phyloP scores from a whole-genome alignment of 2,888 invertebrate species.

The Melangyna quadrimaculata region DNA sequence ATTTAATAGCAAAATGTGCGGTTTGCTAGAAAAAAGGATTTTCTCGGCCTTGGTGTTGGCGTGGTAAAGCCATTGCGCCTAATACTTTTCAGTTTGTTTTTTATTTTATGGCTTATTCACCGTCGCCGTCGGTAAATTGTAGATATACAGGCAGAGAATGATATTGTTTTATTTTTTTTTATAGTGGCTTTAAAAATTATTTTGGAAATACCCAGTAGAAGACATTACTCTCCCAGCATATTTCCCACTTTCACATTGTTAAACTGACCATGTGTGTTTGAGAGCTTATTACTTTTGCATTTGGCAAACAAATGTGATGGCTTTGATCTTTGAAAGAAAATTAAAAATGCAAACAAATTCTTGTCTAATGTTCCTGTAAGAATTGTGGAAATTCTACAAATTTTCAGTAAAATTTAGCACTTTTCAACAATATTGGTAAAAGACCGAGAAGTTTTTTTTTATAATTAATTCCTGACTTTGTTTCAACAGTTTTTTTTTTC shows the following conservation, averaged over 20 bases:
- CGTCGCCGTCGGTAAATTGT: conserved; percentile 13
- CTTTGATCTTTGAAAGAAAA: no score
- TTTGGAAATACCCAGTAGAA: not conserved
- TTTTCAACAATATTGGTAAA: no score
- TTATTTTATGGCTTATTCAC: conserved; percentile 48
- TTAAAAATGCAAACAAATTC: no score
- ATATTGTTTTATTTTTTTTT: not conserved
- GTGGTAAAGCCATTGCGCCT: not conserved
- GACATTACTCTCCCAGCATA: not conserved
- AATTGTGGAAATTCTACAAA: no score
- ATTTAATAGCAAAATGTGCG: not conserved
- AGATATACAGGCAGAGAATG: not conserved
- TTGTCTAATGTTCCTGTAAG: no score
- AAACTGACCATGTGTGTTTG: not conserved
- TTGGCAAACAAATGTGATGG: no score
- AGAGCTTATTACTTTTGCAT: not conserved
- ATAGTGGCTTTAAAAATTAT: not conserved
- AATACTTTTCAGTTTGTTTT: not conserved
- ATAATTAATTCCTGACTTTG: no score
- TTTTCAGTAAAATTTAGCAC: no score
- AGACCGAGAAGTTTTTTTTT: no score
- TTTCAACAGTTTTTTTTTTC: no score
- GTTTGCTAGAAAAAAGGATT: not conserved
- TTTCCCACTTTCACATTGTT: not conserved
- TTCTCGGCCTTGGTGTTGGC: not conserved